These are phyloP conservation scores for Vollenhovia emeryi DNA, from an alignment of 1,140 invertebrate species.

Conservation along the genomic window DNA sequence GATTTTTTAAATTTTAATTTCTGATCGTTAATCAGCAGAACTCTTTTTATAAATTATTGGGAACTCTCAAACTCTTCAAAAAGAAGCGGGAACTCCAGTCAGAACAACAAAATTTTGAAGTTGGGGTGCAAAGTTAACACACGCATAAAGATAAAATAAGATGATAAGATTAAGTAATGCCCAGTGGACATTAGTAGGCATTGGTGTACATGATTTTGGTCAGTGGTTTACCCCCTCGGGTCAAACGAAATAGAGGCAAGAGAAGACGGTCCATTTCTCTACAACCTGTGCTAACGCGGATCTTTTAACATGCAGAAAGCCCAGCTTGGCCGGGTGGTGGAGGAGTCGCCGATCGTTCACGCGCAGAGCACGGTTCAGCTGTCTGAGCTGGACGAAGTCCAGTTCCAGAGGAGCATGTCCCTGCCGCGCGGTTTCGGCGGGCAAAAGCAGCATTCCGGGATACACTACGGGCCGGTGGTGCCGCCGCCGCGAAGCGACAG, in stretches of 20 bases:
- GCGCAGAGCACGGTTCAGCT: constrained; percentile 79
- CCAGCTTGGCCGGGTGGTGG: constrained; percentile 79
- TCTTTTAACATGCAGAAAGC: constrained; percentile 72
- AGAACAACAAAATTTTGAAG: not conserved
- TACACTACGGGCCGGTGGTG: constrained; percentile 78
- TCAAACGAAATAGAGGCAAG: no score
- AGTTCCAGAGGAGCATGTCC: constrained; percentile 83
- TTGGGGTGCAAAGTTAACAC: no score
- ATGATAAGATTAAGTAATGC: no score
- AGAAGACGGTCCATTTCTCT: not conserved
- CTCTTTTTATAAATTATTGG: no score
- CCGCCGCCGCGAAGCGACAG: constrained; percentile 84
- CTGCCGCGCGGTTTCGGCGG: constrained; percentile 84
- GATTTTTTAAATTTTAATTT: no score
- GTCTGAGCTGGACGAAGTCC: constrained; percentile 79
- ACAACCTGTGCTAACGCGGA: not conserved
- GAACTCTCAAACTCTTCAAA: no score
- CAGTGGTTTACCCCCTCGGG: no score
- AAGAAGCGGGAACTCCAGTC: no score
- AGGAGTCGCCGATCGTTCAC: constrained; percentile 77
- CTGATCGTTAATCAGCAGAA: no score
- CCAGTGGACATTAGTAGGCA: no score
- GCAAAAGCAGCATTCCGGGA: constrained; percentile 73
- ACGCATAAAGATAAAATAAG: no score
- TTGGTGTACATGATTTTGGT: no score